These are phyloP conservation scores for Acanthochromis polyacanthus DNA, from an alignment of 2,113 vertebrate species.

Conservation along the genomic window DNA sequence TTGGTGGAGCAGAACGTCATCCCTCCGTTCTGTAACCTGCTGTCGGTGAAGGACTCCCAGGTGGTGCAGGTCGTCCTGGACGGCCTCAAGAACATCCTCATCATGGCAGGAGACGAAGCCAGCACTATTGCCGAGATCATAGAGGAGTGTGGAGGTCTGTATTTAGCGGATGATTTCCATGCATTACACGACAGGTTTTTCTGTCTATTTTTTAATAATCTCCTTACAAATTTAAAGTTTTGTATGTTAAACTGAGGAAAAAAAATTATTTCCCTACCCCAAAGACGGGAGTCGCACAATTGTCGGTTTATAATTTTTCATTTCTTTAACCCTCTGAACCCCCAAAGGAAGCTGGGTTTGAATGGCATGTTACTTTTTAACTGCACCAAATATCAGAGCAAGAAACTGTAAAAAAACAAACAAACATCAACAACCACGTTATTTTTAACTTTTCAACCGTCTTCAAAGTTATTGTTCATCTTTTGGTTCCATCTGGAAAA, in stretches of 20 bases:
- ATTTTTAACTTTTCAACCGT: too few species aligned
- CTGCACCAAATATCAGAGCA: too few species aligned
- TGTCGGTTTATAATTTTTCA: neutral
- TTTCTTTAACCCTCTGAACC: neutral
- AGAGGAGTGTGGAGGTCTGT: slow-evolving; percentile 96
- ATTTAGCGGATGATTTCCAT: neutral
- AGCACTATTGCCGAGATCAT: slow-evolving; percentile 98
- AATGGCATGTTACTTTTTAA: too few species aligned
- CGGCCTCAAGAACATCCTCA: slow-evolving; percentile 98
- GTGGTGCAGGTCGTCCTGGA: slow-evolving; percentile 99
- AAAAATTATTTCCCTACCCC: too few species aligned
- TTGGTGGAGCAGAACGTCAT: slow-evolving; percentile 98
- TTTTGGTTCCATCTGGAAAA: too few species aligned
- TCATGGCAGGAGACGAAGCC: slow-evolving; percentile 98
- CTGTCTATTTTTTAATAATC: neutral
- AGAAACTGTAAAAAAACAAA: too few species aligned
- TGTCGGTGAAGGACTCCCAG: slow-evolving; percentile 98
- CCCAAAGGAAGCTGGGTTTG: too few species aligned
- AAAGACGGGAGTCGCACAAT: neutral
- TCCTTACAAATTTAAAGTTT: neutral
- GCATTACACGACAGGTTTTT: neutral
- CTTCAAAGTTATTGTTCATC: too few species aligned
- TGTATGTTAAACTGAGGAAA: neutral
- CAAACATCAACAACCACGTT: too few species aligned
- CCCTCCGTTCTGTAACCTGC: slow-evolving; percentile 96